Evolutionary conservation across 2,888 invertebrate species (phyloP).

Genomic region (Xestia c-nigrum): DNA sequence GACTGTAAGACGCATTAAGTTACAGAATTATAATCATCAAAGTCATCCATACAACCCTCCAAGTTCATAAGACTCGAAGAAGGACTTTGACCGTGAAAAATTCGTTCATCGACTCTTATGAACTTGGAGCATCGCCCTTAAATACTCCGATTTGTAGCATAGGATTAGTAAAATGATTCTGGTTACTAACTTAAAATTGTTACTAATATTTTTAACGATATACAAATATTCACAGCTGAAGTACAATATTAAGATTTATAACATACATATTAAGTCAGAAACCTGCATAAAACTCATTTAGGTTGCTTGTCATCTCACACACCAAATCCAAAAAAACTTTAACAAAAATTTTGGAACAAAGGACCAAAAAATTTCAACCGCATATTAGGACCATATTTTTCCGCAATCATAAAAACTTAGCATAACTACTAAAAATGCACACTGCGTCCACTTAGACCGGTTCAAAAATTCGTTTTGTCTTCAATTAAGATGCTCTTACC

Average conservation of each 20-base stretch:
- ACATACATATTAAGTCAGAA: background rate
- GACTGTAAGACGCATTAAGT: too few species aligned
- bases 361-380: conserved; percentile 7
- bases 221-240: too few species aligned
- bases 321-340: background rate
- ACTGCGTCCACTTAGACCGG: conserved; percentile 18
- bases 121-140: too few species aligned
- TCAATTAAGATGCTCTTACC: conserved; percentile 50
- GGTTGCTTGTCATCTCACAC: background rate
- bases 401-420: conserved; percentile 34
- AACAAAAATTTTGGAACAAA: conserved; percentile 2
- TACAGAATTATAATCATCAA: too few species aligned
- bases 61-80: too few species aligned
- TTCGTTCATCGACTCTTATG: too few species aligned
- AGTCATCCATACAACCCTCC: too few species aligned
- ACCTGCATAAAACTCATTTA: background rate
- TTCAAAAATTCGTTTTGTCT: conserved; percentile 49
- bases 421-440: conserved; percentile 18
- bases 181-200: background rate
- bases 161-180: background rate
- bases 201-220: background rate
- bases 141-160: too few species aligned
- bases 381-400: conserved; percentile 28
- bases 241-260: background rate
- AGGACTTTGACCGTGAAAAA: too few species aligned